These are phyloP conservation scores for Euphysa ruthae DNA, from an alignment of 30 jellyfish, hydroid and myxozoan species.

Conservation along the genomic window DNA sequence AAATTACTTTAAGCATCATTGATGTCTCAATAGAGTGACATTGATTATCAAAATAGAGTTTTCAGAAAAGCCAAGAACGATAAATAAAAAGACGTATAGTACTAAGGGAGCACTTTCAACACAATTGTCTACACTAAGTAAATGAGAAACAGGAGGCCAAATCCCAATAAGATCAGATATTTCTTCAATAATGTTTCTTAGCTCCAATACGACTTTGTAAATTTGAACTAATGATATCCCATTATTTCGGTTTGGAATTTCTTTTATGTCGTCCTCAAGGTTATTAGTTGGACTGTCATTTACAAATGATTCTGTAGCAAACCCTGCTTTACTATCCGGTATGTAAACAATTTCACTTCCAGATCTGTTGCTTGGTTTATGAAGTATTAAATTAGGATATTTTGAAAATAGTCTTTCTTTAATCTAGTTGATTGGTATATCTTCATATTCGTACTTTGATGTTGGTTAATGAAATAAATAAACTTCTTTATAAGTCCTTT, in stretches of 20 bases:
- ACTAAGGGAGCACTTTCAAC: constrained; percentile 17
- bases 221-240: constrained; percentile 17
- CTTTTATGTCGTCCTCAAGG: neutral
- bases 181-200: constrained; percentile 36
- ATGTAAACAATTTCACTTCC: constrained; percentile 34
- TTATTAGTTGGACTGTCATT: constrained; percentile 14
- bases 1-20: constrained; percentile 15
- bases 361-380: constrained; percentile 27
- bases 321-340: constrained; percentile 22
- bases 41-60: constrained; percentile 29
- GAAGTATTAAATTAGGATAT: constrained; percentile 41
- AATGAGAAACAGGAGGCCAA: constrained; percentile 61
- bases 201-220: constrained; percentile 25
- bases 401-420: constrained; percentile 27
- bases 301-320: constrained; percentile 31
- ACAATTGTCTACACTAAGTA: neutral
- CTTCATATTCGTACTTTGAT: constrained; percentile 10
- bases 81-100: constrained; percentile 16
- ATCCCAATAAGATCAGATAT: constrained; percentile 13
- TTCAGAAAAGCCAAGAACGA: constrained; percentile 39
- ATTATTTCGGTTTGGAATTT: constrained; percentile 1
- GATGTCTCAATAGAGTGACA: neutral
- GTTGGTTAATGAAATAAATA: constrained; percentile 6
- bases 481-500: constrained; percentile 33
- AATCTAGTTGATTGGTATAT: constrained; percentile 44